Percentiles rank a stretch among this genome's conserved stretches.
These are phyloP conservation scores for Thaumetopoea pityocampa DNA, from an alignment of 1,140 invertebrate species.

Conservation along the genomic window DNA sequence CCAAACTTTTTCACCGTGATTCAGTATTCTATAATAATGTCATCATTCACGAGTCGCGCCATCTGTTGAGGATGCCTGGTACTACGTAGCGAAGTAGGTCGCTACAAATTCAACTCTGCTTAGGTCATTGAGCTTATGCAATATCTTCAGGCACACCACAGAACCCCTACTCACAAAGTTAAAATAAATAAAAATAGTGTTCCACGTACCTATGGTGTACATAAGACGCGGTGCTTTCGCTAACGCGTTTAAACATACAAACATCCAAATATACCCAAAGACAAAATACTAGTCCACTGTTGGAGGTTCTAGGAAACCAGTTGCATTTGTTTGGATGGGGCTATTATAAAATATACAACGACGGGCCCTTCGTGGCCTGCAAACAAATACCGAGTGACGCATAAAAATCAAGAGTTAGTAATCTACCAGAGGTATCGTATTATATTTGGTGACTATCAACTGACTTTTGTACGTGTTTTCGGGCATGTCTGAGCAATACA, in stretches of 20 bases:
- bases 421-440: constrained; percentile 13
- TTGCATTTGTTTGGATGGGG: constrained; percentile 46
- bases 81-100: too few relatives aligned
- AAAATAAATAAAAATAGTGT: too few relatives aligned
- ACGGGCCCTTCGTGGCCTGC: constrained; percentile 30
- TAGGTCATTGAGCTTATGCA: too few relatives aligned
- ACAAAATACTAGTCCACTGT: constrained; percentile 21
- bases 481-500: too few relatives aligned
- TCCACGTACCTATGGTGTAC: too few relatives aligned
- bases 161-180: too few relatives aligned
- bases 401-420: constrained; percentile 5
- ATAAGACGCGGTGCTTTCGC: not conserved
- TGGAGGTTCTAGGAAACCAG: constrained; percentile 45
- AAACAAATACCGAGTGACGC: constrained; percentile 41
- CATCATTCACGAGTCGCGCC: too few relatives aligned
- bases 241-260: constrained; percentile 5
- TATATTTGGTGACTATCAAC: not conserved
- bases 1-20: too few relatives aligned
- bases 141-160: too few relatives aligned
- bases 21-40: too few relatives aligned
- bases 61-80: too few relatives aligned
- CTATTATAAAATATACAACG: constrained; percentile 49
- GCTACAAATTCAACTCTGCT: too few relatives aligned
- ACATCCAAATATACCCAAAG: constrained; percentile 11
- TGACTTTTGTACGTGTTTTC: not conserved